phyloP scores from a whole-genome alignment of 2,888 invertebrate species.

The Rugalucina vietnamica region DNA sequence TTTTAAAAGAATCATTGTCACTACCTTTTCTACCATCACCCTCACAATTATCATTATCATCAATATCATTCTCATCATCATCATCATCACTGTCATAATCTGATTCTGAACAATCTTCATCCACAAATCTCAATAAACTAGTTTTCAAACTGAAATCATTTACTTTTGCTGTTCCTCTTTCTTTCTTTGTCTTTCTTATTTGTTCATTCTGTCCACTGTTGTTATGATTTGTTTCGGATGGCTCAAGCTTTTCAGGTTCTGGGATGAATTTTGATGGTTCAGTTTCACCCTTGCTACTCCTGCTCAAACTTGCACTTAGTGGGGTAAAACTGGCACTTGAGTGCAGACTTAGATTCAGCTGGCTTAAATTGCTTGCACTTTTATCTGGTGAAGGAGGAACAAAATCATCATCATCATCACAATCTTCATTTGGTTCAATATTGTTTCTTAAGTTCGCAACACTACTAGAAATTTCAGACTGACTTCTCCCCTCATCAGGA shows the following conservation, averaged over 20 bases:
- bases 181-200: not conserved
- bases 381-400: slow-evolving; percentile 13
- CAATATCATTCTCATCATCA: slow-evolving; percentile 13
- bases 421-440: not conserved
- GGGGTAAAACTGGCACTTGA: not conserved
- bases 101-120: not conserved
- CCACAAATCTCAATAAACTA: slow-evolving; percentile 25
- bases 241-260: too few relatives aligned
- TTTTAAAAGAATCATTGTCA: not conserved
- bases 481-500: not conserved
- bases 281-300: too few relatives aligned
- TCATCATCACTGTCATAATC: slow-evolving; percentile 25
- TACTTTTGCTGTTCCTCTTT: not conserved
- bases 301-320: too few relatives aligned
- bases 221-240: too few relatives aligned
- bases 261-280: too few relatives aligned
- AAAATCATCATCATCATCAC: not conserved
- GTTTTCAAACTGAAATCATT: slow-evolving; percentile 14
- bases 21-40: not conserved
- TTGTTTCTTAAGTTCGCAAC: too few relatives aligned
- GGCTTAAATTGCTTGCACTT: not conserved
- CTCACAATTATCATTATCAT: slow-evolving; percentile 17
- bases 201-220: not conserved
- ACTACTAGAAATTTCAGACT: too few relatives aligned
- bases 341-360: not conserved